phyloP scores from a whole-genome alignment of 2,888 invertebrate genomes.

The Platerodrilus igneus region DNA sequence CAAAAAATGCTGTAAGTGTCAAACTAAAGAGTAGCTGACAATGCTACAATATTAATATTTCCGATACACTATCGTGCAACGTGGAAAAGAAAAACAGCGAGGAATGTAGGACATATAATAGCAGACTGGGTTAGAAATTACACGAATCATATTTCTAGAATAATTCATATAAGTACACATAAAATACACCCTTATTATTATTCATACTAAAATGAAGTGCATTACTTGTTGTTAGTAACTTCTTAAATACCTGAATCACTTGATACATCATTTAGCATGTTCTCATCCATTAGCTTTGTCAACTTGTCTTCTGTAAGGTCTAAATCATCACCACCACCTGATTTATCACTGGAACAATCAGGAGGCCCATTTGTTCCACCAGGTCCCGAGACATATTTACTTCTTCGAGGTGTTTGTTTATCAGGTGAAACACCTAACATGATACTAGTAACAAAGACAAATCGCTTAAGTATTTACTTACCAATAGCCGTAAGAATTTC shows the following conservation, averaged over 20 bases:
- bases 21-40: too few species aligned
- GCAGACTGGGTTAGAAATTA: too few species aligned
- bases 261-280: conserved; percentile 43
- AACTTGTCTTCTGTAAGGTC: conserved; percentile 36
- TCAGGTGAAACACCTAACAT: conserved; percentile 65
- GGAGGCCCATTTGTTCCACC: conserved; percentile 43
- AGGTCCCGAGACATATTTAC: conserved; percentile 45
- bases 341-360: conserved; percentile 37
- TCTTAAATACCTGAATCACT: conserved; percentile 14
- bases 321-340: conserved; percentile 31
- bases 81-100: too few species aligned
- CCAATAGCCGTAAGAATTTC: conserved; percentile 88
- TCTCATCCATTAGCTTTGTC: conserved; percentile 48
- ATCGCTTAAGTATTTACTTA: conserved; percentile 37
- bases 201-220: neutral
- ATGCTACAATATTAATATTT: too few species aligned
- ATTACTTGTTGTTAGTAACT: neutral
- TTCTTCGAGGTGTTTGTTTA: conserved; percentile 68
- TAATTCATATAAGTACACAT: neutral
- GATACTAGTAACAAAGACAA: neutral
- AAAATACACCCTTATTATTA: neutral
- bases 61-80: too few species aligned
- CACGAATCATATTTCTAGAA: neutral
- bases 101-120: too few species aligned
- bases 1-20: too few species aligned